These are phyloP conservation scores for Papilio xuthus DNA, from an alignment of 1,140 invertebrate species.

Conservation along the genomic window DNA sequence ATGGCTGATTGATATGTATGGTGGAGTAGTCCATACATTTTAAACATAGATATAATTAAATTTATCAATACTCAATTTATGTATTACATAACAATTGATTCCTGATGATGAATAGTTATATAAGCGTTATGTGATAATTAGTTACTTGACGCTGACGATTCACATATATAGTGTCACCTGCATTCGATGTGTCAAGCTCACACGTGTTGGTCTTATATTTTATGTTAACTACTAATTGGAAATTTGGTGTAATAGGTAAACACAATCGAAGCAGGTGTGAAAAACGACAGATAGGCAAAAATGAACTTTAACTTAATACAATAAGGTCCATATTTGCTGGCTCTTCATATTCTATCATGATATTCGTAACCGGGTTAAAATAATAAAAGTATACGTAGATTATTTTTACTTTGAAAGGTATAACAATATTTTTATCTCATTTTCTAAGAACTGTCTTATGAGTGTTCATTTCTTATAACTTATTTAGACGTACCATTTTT, in stretches of 20 bases:
- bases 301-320: background rate
- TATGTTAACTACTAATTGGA: constrained; percentile 20
- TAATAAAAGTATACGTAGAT: background rate
- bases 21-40: too few relatives aligned
- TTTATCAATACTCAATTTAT: too few relatives aligned
- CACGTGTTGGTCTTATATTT: constrained; percentile 5
- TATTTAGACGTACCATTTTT: too few relatives aligned
- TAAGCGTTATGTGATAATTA: background rate
- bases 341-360: background rate
- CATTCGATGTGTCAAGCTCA: background rate
- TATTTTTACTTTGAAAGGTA: background rate
- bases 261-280: background rate
- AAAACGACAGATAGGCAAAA: background rate
- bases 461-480: too few relatives aligned
- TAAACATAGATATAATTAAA: too few relatives aligned
- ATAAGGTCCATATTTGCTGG: background rate
- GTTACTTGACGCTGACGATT: background rate
- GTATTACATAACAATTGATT: too few relatives aligned
- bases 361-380: background rate
- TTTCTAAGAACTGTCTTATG: too few relatives aligned
- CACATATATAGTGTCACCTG: background rate
- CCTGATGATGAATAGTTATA: too few relatives aligned
- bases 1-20: too few relatives aligned
- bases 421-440: background rate
- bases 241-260: background rate